Evolutionary conservation across 2,113 vertebrate species (phyloP).

Genomic region (Tragulus kanchil): DNA sequence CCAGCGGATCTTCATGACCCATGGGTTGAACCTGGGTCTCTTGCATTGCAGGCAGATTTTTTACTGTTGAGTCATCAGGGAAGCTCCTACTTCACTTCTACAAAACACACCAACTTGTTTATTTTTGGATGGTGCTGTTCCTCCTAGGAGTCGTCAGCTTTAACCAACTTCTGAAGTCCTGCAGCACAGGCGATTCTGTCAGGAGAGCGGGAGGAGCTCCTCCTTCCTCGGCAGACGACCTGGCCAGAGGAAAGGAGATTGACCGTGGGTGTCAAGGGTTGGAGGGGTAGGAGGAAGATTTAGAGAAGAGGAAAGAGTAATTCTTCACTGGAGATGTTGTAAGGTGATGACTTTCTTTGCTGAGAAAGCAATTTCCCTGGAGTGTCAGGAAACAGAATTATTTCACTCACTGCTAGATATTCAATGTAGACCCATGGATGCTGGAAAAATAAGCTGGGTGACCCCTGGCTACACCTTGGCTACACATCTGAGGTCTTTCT

Average conservation of each 20-base stretch:
- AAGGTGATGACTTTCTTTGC: neutral
- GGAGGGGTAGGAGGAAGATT: neutral
- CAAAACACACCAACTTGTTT: neutral
- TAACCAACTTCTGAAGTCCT: conserved; percentile 13
- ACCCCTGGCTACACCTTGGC: neutral
- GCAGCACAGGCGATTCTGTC: accelerated
- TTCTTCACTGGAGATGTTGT: neutral
- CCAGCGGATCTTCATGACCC: neutral
- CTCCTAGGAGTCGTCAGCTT: neutral
- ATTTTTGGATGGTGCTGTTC: neutral
- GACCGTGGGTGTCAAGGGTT: accelerated
- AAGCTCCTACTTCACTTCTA: neutral
- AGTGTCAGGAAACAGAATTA: neutral
- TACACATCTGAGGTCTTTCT: neutral
- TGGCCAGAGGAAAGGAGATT: neutral
- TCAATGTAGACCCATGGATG: neutral
- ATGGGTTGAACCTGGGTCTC: neutral
- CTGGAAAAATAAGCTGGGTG: neutral
- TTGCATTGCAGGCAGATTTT: neutral
- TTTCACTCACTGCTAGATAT: neutral
- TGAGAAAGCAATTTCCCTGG: neutral
- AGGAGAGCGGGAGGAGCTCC: neutral
- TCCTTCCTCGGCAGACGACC: neutral
- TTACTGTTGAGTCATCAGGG: neutral
- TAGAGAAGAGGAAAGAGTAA: neutral